Base-by-base conservation (phyloP, 2,113 vertebrate genomes). In the Microtus montanus region DNA sequence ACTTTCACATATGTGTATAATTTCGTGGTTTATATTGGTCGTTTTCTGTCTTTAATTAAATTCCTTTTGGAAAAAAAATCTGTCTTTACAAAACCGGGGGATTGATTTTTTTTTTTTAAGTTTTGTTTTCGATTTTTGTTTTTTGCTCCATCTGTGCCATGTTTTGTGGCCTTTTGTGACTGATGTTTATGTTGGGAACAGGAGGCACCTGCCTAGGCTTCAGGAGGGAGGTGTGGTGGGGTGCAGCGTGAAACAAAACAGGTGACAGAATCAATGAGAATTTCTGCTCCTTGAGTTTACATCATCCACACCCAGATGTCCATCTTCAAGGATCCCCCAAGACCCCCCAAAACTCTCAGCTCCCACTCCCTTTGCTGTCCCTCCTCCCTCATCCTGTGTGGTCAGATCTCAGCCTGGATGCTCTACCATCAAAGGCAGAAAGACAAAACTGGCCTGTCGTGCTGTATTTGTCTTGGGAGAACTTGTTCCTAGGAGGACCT, bases 11-110 rank as follows among this genome's bases (percentile, higher is more conserved):
- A 79, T 96, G 95, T 95, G 89, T 95, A 87, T 96, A 95, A 97
- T 97, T 97, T 96, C n/a, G 96, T 91, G 84, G 90, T 92, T 97
- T 96, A 92, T 94, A 82, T 84, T 95, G 92, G 80, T 97, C 90
- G 94, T 95, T 96, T 70, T 97, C 97, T 97, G 96, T 87, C 92
- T 97, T 97, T 97, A 97, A 97, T 97, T 97, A 97, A 97, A 96
- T 97, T 97, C 86, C 92, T 90, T 94, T 94, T 96, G 90, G 92
- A 15, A 87, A 58, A 92, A 92, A 97, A 75, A 49, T 90, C 80
- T 85, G 78, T 96, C 86, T 96, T 68, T 79, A 71, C 90, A 96
- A 96, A 94, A 91, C 82, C 47, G 89, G 93, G 82, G 73, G 73
- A 96, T 96, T 97, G 89, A 85, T 66, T 90, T 79, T 91, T 91